phyloP scores from a whole-genome alignment of 2,113 vertebrate species.

The Dinomys branickii region DNA sequence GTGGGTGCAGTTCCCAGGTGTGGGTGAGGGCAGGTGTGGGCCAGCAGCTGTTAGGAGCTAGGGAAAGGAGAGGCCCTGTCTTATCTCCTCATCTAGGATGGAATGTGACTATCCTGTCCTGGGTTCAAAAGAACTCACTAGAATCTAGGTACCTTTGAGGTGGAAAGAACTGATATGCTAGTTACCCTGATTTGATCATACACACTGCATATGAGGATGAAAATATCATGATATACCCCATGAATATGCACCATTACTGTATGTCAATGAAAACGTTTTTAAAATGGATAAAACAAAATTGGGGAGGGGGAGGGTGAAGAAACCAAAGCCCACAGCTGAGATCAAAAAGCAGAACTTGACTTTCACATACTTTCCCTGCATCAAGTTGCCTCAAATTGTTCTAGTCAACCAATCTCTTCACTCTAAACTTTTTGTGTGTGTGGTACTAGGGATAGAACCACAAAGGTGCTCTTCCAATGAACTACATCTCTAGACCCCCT shows the following conservation, averaged over 20 bases:
- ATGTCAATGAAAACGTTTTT: not conserved
- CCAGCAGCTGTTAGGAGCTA: not conserved
- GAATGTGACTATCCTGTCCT: not conserved
- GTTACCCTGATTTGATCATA: not conserved
- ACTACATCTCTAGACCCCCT: not conserved
- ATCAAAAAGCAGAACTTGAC: not conserved
- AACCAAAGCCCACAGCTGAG: not conserved
- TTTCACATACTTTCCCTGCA: not conserved
- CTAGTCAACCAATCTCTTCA: not conserved
- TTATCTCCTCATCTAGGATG: not conserved
- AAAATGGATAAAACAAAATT: not conserved
- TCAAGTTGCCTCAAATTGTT: not conserved
- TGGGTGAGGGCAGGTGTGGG: not conserved
- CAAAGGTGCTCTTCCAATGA: not conserved
- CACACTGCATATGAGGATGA: not conserved
- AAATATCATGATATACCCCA: not conserved
- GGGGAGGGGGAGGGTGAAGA: not conserved
- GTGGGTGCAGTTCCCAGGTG: too few relatives aligned
- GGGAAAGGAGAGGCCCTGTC: not conserved
- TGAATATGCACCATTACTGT: not conserved
- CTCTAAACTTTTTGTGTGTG: not conserved
- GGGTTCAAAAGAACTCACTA: not conserved
- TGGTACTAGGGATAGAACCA: not conserved
- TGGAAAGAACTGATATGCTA: not conserved
- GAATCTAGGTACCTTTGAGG: not conserved